Evolutionary conservation across 2,888 invertebrate genomes (phyloP), one percentile per base, ranked within the genome.

Genomic region (Epinotia nisella): DNA sequence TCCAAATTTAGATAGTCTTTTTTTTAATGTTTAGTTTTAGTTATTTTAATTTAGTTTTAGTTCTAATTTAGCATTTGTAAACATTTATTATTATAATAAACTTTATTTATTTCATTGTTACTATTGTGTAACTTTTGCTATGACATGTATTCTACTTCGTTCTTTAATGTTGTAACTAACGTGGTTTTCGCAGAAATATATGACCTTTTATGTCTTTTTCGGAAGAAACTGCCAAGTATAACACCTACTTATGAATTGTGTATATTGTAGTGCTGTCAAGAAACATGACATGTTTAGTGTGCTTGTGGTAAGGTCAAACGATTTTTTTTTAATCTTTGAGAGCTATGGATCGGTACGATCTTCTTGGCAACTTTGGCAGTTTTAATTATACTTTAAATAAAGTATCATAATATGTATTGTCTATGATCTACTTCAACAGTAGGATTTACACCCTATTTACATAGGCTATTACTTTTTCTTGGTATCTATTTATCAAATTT

Each of bases 121-220:
- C 64, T n/a, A 58, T 64, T 72, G 67, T 67, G 56, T 67, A 61
- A 72, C 67, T 72, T 67, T 67, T 17, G 21, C 45, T 49, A 67
- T 24, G 59, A 65, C 67, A 61, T 55, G 29, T 60, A 67, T 55
- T 72, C 24, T 53, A 3, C 55, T 55, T 19, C 7, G 4, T 29
- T 51, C 19, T 10, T 3, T 5, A 41, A 41, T 41, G n/a, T n/a
- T 2, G 9, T 65, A 53, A 55, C 15, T 15, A 39, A 0, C 13
- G 13, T 13, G 51, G 51, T 29, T 21, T 1, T 19, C 65, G 15
- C 19, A 21, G 19, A 5, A 53, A 19, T 19, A 53, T 7, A 35
- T 5, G 17, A 41, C 55, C 53, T 65, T 65, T 65, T 55, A 19
- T 55, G 15, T 1, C 0, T 9, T 35, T 13, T 41, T 21, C 19